Evolutionary conservation across 2,113 vertebrate species (phyloP), one percentile per base, ranked within the genome.

Genomic region (Gorsachius goisagi): DNA sequence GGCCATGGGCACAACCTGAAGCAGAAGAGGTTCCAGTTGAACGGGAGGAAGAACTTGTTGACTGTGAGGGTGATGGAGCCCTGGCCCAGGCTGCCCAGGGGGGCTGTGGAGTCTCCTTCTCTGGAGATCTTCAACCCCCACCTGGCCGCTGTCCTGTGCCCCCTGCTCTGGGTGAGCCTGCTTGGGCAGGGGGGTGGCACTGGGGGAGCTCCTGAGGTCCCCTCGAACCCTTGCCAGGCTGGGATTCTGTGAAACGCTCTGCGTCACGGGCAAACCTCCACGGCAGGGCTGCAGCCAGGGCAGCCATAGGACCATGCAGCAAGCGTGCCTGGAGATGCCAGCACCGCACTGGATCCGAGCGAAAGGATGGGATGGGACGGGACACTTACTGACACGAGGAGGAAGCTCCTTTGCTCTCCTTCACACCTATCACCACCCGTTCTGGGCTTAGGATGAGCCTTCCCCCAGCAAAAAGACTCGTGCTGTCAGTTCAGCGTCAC

Each of bases 221-320:
- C 39, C 13, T 41, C 39, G 12, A 41, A 41, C 39, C 39, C 39
- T 39, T 4, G 39, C 12, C 39, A 41, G 12, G 12, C 39, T 41
- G 39, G 39, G 39, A 41, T 41, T 41, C 39, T 41, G 39, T 41
- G 39, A 45, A 67, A 37, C 0, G 0, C 27, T 12, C 9, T 2
- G 21, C 11, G 30, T 15, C 27, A 30, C 16, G 30, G 26, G 73
- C 5, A 41, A 28, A 27, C 3, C 37, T 28, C 33, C 0, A 1
- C 1, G 22, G 39, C 39, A 39, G 66, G 37, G 75, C 55, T 27
- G 64, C 47, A 23, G 55, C 13, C 21, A 20, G 27, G n/a, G 28
- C n/a, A 88, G 37, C 33, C 67, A 9, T 12, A 26, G 58, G 3
- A n/a, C 27, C n/a, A 6, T 0, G 11, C 39, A n/a, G 39, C 15